These are phyloP conservation scores for Phengaris alcon DNA, from an alignment of 2,888 invertebrate genomes.

Conservation along the genomic window DNA sequence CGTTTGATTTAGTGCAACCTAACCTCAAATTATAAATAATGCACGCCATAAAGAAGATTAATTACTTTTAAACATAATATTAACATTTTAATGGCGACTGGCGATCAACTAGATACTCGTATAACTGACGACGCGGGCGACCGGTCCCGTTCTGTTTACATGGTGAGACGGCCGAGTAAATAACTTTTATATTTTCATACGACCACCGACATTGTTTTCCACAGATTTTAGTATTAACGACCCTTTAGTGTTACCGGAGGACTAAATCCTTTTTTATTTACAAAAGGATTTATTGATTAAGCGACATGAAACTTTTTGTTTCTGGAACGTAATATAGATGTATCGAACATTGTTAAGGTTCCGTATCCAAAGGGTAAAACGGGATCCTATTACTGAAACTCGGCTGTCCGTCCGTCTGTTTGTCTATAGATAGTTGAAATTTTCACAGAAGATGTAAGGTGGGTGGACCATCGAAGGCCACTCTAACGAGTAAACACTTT, in stretches of 20 bases:
- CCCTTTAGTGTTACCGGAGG: background rate
- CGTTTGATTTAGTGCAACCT: constrained; percentile 12
- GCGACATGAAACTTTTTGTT: background rate
- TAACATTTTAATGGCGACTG: constrained; percentile 23
- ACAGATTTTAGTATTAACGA: constrained; percentile 36
- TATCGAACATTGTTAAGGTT: no score
- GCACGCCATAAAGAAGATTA: background rate
- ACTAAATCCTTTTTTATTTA: no score
- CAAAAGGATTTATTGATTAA: background rate
- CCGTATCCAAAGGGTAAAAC: no score
- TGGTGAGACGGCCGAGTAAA: constrained; percentile 47
- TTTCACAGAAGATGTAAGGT: no score
- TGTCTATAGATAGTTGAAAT: no score
- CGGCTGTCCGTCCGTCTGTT: no score
- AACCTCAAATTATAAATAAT: constrained; percentile 8
- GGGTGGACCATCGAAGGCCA: no score
- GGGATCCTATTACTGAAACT: no score
- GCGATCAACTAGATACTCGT: no score
- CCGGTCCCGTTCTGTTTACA: constrained; percentile 53
- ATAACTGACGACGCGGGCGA: constrained; percentile 53
- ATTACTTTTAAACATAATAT: constrained; percentile 17
- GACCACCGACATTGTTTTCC: constrained; percentile 36
- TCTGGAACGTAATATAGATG: no score
- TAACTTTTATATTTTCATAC: constrained; percentile 55
- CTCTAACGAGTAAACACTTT: no score